Evolutionary conservation across 2,113 vertebrate genomes (phyloP).

Genomic region (Cairina moschata): DNA sequence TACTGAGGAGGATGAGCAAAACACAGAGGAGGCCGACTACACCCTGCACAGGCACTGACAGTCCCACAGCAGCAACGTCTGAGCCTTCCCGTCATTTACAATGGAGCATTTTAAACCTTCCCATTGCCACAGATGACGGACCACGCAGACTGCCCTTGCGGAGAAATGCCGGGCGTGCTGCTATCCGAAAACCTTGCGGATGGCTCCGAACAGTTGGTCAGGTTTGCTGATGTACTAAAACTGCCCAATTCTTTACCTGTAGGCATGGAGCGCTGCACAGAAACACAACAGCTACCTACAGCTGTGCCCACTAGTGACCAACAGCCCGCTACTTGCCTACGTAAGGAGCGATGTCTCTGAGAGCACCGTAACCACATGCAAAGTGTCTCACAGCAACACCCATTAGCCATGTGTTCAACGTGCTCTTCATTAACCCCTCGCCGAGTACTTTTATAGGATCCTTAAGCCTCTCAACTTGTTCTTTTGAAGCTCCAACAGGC

Average conservation of each 20-base stretch:
- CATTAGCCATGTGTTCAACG: neutral
- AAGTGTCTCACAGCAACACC: rapidly evolving
- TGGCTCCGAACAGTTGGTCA: rapidly evolving
- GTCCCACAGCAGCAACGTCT: neutral
- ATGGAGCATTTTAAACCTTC: neutral
- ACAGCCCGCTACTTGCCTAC: neutral
- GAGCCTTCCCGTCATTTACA: neutral
- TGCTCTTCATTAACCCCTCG: neutral
- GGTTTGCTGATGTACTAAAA: neutral
- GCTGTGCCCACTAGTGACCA: rapidly evolving
- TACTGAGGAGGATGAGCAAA: neutral
- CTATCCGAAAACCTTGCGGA: neutral
- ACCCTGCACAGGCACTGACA: neutral
- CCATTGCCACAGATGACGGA: neutral
- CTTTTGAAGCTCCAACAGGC: neutral
- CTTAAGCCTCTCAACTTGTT: neutral
- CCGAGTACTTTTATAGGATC: neutral
- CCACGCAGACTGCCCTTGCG: neutral
- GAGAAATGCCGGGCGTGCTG: neutral
- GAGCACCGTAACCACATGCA: neutral
- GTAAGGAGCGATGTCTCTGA: neutral
- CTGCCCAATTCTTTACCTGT: neutral
- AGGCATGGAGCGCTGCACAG: neutral
- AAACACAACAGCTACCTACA: neutral
- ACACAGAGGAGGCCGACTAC: neutral